Base-by-base conservation (phyloP, 2,113 vertebrate species). In the Gallinago jamesoni region DNA sequence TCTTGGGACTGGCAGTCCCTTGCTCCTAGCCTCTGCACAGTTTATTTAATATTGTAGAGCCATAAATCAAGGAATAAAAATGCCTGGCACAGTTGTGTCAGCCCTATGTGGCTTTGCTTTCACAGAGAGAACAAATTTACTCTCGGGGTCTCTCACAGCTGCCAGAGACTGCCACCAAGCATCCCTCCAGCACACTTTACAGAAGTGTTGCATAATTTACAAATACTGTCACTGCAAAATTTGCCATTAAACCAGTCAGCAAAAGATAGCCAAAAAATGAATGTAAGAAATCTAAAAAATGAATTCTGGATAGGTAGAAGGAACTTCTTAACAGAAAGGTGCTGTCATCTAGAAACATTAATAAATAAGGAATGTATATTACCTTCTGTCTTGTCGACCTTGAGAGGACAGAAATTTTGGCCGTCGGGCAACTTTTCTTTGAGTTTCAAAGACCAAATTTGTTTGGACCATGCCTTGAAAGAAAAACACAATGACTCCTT, bases 401-500 rank as follows among this genome's bases (percentile, higher is more conserved):
- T 97, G 81, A 80, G 92, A 89, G 27, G 96, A 97, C 47, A 97
- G 85, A 82, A 97, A 97, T 88, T 86, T 91, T n/a, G 98, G 99
- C 94, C 97, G 95, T 39, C 99, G 95, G 17, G 89, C 64, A 88
- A 99, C 97, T 30, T 84, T 94, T 87, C 98, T 98, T 91, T 53
- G 91, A 53, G 98, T 99, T 69, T 92, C 62, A 90, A 92, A 97
- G 13, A 53, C 25, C 13, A 98, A 3, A 91, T 99, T 99, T 96
- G 87, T 95, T 96, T 99, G 99, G 89, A 96, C 92, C 98, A 99
- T 99, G 50, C 81, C 97, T 99, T 96, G 79, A 97, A 96, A 74
- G 60, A 87, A 95, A 94, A 93, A 48, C 53, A 91, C 9, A 75
- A 1, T 43, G 37, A 64, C 48, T 72, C 25, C 87, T 14, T 70